These are phyloP conservation scores for Trisateles emortualis DNA, from an alignment of 2,888 invertebrate genomes.

Conservation along the genomic window DNA sequence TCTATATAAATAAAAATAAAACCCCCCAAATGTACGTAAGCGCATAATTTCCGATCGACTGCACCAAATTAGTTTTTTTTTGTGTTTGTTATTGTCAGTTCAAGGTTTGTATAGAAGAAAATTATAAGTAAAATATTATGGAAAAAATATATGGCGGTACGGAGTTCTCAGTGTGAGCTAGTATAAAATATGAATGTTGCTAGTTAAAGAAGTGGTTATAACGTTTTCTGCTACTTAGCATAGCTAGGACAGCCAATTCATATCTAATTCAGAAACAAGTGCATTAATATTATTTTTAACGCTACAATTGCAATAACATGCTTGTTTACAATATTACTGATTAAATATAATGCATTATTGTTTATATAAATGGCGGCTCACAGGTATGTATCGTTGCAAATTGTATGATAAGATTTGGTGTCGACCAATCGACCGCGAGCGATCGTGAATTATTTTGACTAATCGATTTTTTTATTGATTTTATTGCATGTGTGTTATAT, in stretches of 20 bases:
- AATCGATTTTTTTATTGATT: conserved; percentile 46
- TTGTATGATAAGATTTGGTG: conserved; percentile 38
- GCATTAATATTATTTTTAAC: conserved; percentile 23
- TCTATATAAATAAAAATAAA: too few species aligned
- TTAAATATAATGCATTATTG: conserved; percentile 45
- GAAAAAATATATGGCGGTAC: too few species aligned
- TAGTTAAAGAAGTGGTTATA: background rate
- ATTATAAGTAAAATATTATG: too few species aligned
- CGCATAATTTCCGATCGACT: too few species aligned
- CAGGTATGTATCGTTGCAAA: conserved; percentile 44
- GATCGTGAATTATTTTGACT: conserved; percentile 39
- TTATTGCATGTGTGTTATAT: conserved; percentile 40
- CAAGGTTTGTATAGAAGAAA: too few species aligned
- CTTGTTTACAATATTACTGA: conserved; percentile 37
- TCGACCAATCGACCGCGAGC: conserved; percentile 28
- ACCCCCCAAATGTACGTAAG: too few species aligned
- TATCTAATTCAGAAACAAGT: conserved; percentile 4
- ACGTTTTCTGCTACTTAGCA: background rate
- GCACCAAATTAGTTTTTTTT: too few species aligned
- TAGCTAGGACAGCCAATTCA: background rate
- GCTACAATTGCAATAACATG: conserved; percentile 33
- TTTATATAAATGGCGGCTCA: conserved; percentile 35
- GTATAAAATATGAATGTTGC: background rate
- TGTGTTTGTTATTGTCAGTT: too few species aligned
- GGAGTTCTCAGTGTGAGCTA: too few species aligned